Percentiles rank a stretch among this genome's conserved stretches.
Conservation (phyloP, 2,888 invertebrate species). For the Scaptomyza cyrtandrae region DNA sequence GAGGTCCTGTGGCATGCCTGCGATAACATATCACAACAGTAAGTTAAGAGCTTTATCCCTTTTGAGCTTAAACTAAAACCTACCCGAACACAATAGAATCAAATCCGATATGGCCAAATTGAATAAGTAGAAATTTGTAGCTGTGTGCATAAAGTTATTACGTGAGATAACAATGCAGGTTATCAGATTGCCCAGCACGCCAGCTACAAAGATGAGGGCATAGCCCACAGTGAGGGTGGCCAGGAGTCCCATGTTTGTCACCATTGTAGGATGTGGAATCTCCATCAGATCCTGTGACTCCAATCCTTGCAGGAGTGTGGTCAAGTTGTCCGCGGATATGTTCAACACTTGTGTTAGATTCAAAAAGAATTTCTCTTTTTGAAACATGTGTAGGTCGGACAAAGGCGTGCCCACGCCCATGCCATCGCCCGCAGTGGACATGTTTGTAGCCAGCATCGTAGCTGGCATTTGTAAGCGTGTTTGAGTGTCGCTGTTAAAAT, state of each 20-base stretch:
- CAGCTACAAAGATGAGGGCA: slow-evolving; percentile 87
- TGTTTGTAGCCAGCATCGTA: slow-evolving; percentile 56
- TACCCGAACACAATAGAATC: slow-evolving; percentile 90
- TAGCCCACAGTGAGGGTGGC: slow-evolving; percentile 89
- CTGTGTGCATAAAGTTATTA: slow-evolving; percentile 93
- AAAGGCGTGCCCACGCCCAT: slow-evolving; percentile 27
- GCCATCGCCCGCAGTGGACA: slow-evolving; percentile 26
- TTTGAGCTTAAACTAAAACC: slow-evolving; percentile 7
- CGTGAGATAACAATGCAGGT: slow-evolving; percentile 93
- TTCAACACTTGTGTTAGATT: slow-evolving; percentile 82
- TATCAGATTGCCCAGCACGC: slow-evolving; percentile 92
- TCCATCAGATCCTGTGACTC: slow-evolving; percentile 48
- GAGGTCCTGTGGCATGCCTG: slow-evolving; percentile 92
- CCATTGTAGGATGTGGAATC: slow-evolving; percentile 34
- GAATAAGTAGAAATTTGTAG: slow-evolving; percentile 93
- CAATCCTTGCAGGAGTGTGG: slow-evolving; percentile 68
- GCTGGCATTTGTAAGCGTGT: slow-evolving; percentile 45
- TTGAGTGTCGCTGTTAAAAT: slow-evolving; percentile 24
- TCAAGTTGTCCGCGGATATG: slow-evolving; percentile 81
- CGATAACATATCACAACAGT: background rate
- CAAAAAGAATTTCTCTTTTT: slow-evolving; percentile 80
- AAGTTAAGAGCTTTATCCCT: background rate
- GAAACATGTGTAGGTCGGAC: slow-evolving; percentile 65
- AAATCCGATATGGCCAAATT: slow-evolving; percentile 94
- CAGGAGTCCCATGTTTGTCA: slow-evolving; percentile 66